Evolutionary conservation across 2,113 vertebrate genomes (phyloP).

Genomic region (Camelus bactrianus): DNA sequence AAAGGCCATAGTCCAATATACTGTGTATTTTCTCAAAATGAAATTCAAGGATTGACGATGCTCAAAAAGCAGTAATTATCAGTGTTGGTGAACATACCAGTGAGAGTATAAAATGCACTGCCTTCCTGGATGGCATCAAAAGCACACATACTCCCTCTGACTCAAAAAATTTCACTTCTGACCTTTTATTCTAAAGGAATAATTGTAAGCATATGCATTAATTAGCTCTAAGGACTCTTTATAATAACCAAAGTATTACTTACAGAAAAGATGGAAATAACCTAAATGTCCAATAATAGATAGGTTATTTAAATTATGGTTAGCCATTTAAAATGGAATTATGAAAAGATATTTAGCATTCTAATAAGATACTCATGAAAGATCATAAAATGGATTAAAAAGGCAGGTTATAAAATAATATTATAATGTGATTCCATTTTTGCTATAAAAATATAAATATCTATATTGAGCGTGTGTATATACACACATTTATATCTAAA

Average conservation of each 20-base stretch:
- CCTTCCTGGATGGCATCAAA: background rate
- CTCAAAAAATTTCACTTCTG: background rate
- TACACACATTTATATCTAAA: background rate
- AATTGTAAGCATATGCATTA: background rate
- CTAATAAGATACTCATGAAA: background rate
- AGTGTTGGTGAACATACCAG: background rate
- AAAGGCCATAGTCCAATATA: background rate
- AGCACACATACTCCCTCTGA: background rate
- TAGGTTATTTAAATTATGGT: conserved; percentile 24
- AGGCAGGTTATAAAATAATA: background rate
- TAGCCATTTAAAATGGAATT: background rate
- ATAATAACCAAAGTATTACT: background rate
- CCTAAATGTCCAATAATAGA: background rate
- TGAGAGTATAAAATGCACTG: background rate
- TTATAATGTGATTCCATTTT: background rate
- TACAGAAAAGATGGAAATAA: conserved; percentile 14
- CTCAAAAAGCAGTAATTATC: background rate
- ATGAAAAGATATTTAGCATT: background rate
- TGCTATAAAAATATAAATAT: background rate
- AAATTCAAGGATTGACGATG: background rate
- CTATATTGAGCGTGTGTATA: background rate
- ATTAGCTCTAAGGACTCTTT: background rate
- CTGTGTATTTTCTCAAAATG: background rate
- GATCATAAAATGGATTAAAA: background rate
- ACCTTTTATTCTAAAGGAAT: background rate